Evolutionary conservation across 2,113 vertebrate genomes (phyloP), one percentile per base, ranked within the genome.

Genomic region (Rhea americana): DNA sequence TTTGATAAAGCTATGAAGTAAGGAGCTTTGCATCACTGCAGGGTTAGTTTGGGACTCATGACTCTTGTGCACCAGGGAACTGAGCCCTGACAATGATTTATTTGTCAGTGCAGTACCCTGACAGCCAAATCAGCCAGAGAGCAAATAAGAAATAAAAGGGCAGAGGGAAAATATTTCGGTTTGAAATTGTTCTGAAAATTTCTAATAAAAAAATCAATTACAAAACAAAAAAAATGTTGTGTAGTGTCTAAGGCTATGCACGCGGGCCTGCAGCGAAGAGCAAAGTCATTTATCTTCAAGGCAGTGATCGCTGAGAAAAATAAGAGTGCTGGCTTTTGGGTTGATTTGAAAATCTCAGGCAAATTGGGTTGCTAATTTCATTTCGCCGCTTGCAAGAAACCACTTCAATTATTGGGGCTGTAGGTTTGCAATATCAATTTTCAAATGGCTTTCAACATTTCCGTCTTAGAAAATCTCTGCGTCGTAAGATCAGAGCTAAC

Each of bases 141-240:
- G 45, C 88, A 94, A 95, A 90, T 21, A 86, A 90, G 91, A 91
- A 94, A 94, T 90, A 95, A 94, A 93, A 95, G 80, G 47, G 83
- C 61, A 96, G 70, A 73, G 62, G 26, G 74, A 88, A 93, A 94
- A 94, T 94, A 95, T 90, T 96, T 76, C 65, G 24, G 71, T 90
- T 96, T 94, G 81, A 94, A 96, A 96, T 89, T 93, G 95, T 95
- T 95, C 91, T 94, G 91, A 94, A 95, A 96, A 89, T 93, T 91
- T 83, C 88, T 95, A 93, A 94, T 96, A 93, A 94, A 96, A 85
- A 96, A 94, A 96, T 96, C 96, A 94, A 96, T 96, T 96, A 88
- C 77, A 65, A 89, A 77, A 28, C 51, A 83, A 79, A 82, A 51
- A 41, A 41, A 30, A 17, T 0, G 11, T n/a, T 88, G 37, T 88